phyloP scores from a whole-genome alignment of 1,140 invertebrate species.

The Monomorium pharaonis region DNA sequence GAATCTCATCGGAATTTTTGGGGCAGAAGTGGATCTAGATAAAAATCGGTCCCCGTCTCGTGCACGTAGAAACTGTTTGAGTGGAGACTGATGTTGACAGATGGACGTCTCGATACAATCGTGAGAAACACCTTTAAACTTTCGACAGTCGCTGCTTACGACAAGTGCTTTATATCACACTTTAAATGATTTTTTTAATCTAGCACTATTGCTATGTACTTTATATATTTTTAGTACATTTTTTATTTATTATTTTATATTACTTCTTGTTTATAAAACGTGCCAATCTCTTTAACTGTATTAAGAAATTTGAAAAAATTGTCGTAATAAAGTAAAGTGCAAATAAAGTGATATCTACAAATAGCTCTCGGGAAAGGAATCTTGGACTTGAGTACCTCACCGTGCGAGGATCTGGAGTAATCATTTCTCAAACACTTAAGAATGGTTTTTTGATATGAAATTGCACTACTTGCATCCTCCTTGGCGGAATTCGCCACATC shows the following conservation, averaged over 20 bases:
- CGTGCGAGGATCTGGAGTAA: not conserved
- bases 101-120: constrained; percentile 50
- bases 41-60: constrained; percentile 64
- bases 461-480: not conserved
- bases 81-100: constrained; percentile 42
- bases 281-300: not conserved
- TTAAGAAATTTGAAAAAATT: constrained; percentile 4
- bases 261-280: not conserved
- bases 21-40: constrained; percentile 79
- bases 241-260: not conserved
- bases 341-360: constrained; percentile 13
- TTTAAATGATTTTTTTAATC: not conserved
- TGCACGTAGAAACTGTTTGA: constrained; percentile 40
- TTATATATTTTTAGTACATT: too few species aligned
- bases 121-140: constrained; percentile 41
- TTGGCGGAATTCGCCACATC: constrained; percentile 51
- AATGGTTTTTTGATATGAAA: constrained; percentile 35
- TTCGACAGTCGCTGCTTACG: constrained; percentile 10
- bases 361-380: constrained; percentile 28
- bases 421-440: constrained; percentile 49
- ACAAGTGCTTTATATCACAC: too few species aligned
- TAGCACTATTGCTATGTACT: too few species aligned
- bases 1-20: constrained; percentile 81
- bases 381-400: not conserved
- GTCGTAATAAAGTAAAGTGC: not conserved